Evolutionary conservation across 2,888 invertebrate genomes (phyloP).

Genomic region (Timema cristinae): DNA sequence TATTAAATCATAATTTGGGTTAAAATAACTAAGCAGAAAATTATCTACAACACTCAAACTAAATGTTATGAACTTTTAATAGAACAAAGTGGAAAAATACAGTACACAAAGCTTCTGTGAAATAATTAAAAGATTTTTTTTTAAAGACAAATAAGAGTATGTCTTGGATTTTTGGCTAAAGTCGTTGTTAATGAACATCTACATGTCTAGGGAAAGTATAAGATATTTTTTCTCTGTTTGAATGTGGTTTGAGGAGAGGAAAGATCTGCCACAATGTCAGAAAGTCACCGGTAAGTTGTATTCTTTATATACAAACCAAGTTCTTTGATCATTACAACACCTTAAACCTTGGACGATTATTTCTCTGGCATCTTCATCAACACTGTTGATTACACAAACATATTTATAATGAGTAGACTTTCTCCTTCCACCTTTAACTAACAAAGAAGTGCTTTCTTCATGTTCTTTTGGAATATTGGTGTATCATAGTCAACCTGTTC

Average conservation of each 20-base stretch:
- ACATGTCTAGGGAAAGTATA: not conserved
- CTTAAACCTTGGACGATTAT: conserved; percentile 3
- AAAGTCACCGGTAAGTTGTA: not conserved
- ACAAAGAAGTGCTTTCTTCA: not conserved
- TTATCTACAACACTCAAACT: not conserved
- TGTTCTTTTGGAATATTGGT: conserved; percentile 10
- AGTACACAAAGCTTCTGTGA: not conserved
- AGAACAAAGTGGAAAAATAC: too few relatives aligned
- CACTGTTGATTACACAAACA: not conserved
- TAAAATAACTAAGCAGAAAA: not conserved
- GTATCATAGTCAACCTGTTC: conserved; percentile 4
- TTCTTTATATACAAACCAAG: not conserved
- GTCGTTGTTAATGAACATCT: not conserved
- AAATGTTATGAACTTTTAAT: not conserved
- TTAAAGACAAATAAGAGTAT: not conserved
- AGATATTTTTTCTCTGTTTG: not conserved
- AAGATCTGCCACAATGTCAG: conserved; percentile 1
- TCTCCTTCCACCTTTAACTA: not conserved
- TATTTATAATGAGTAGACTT: not conserved
- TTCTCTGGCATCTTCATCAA: not conserved
- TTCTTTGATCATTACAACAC: not conserved
- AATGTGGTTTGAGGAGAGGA: not conserved
- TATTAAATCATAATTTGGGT: not conserved
- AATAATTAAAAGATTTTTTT: not conserved
- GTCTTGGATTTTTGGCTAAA: not conserved